phyloP scores from a whole-genome alignment of 2,113 vertebrate species.

The Galeopterus variegatus region DNA sequence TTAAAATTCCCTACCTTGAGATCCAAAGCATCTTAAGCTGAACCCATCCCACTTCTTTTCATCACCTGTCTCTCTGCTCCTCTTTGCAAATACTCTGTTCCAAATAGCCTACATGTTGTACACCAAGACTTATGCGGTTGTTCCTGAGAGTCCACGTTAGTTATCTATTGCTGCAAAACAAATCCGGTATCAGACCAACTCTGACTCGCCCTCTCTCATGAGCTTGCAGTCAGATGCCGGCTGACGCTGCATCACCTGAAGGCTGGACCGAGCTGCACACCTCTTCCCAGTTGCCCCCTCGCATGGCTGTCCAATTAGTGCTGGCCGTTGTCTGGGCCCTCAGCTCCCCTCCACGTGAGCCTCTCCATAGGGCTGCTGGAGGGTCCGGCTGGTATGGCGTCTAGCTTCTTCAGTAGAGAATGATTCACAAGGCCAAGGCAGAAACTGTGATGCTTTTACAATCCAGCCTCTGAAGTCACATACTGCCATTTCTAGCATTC shows the following conservation, averaged over 20 bases:
- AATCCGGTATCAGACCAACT: not conserved
- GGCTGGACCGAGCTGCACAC: not conserved
- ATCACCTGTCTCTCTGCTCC: not conserved
- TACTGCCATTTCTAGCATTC: no score
- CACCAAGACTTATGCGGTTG: not conserved
- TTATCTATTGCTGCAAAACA: not conserved
- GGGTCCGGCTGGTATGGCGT: accelerated
- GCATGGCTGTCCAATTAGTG: accelerated
- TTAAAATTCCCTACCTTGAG: accelerated
- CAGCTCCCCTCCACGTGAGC: not conserved
- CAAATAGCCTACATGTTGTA: not conserved
- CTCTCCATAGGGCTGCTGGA: not conserved
- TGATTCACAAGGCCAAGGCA: not conserved
- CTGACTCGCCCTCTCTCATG: not conserved
- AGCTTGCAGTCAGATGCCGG: no score
- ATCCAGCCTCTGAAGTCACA: not conserved
- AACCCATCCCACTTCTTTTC: accelerated
- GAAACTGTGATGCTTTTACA: not conserved
- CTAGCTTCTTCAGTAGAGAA: not conserved
- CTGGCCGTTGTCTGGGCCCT: no score
- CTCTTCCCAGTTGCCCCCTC: no score
- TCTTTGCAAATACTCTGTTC: not conserved
- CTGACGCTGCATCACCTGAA: not conserved
- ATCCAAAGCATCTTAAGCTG: not conserved
- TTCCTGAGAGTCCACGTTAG: not conserved